Conservation (phyloP, 2,113 vertebrate genomes). For the Chionomys nivalis region DNA sequence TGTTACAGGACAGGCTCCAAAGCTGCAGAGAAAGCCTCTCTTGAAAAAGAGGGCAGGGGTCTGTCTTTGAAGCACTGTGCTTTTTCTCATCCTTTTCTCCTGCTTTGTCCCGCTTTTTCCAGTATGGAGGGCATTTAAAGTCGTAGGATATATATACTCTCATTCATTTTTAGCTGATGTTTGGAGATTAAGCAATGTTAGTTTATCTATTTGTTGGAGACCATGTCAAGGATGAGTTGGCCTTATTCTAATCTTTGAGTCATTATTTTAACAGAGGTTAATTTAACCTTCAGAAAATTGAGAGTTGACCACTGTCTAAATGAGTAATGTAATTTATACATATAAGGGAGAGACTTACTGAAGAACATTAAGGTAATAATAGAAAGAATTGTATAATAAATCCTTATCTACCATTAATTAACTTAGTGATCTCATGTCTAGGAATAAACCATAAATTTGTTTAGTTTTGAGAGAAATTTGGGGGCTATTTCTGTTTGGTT, state of each 20-base stretch:
- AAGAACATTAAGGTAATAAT: background rate
- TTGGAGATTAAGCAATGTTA: constrained; percentile 35
- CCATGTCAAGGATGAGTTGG: background rate
- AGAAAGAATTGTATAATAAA: constrained; percentile 12
- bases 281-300: background rate
- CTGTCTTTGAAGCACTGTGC: too few relatives aligned
- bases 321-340: background rate
- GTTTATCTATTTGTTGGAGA: constrained; percentile 1
- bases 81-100: background rate
- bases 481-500: background rate
- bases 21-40: too few relatives aligned
- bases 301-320: background rate
- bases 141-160: constrained; percentile 14
- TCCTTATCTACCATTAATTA: background rate
- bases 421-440: background rate
- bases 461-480: constrained; percentile 49
- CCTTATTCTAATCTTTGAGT: constrained; percentile 30
- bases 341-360: background rate
- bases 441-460: background rate
- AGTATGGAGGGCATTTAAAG: background rate
- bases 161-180: constrained; percentile 36
- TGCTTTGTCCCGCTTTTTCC: background rate
- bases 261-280: constrained; percentile 28
- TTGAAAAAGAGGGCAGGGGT: too few relatives aligned
- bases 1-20: too few relatives aligned